phyloP scores from a whole-genome alignment of 2,888 invertebrate genomes.

The Eupithecia exiguata region DNA sequence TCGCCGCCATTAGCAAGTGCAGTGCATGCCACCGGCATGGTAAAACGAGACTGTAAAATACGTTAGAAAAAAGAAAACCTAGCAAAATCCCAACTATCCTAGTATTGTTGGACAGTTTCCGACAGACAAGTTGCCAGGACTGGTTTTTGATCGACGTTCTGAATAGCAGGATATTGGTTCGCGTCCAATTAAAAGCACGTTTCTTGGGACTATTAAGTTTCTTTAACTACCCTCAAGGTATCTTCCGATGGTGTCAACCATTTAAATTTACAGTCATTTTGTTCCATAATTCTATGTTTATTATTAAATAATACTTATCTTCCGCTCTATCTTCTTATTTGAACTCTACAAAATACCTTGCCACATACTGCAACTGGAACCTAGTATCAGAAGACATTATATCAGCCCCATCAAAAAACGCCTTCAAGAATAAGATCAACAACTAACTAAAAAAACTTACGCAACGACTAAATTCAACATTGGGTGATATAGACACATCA shows the following conservation, averaged over 20 bases:
- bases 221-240: conserved; percentile 3
- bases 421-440: too few relatives aligned
- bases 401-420: too few relatives aligned
- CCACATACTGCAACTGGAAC: too few relatives aligned
- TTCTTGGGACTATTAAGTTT: background rate
- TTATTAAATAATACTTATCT: background rate
- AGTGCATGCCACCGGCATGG: conserved; percentile 15
- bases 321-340: background rate
- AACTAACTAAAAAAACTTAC: too few relatives aligned
- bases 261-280: background rate
- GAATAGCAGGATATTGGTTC: conserved; percentile 12
- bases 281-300: background rate
- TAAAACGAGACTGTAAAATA: conserved; percentile 14
- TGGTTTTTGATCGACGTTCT: conserved; percentile 8
- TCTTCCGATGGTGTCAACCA: conserved; percentile 5
- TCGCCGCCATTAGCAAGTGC: conserved; percentile 19
- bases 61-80: conserved; percentile 2
- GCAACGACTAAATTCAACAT: too few relatives aligned
- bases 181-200: conserved; percentile 1
- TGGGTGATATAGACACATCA: too few relatives aligned
- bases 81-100: background rate
- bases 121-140: conserved; percentile 8
- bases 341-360: background rate
- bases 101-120: conserved; percentile 9
- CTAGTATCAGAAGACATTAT: too few relatives aligned